Base-by-base conservation (phyloP, 2,888 invertebrate species). In the Synergus itoensis region DNA sequence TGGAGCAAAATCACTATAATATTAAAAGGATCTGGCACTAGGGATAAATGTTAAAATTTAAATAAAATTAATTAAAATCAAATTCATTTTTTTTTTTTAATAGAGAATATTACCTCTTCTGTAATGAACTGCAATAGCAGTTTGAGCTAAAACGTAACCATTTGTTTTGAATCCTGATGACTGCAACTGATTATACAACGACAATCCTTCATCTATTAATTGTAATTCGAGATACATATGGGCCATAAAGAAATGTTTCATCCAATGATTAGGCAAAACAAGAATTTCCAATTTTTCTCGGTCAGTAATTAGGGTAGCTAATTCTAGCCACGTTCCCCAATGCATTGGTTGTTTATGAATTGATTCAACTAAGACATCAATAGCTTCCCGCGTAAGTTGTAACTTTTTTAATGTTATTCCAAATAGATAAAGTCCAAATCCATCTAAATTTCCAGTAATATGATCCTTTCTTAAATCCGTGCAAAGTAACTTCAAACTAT, bases 311-410 rank as follows among this genome's bases (percentile, higher is more conserved):
- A 99, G 93, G 11, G 96, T 95, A 0, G 98, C 96, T 16, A 99
- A 93, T 91, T 99, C 99, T 53, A 97, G 94, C 98, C 99, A 99
- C 0, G 99, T 97, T 63, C 98, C 96, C 99, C 99, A 99, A 81
- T 98, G 94, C 88, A 97, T 95, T 0, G 98, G 98, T 78, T 96
- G 95, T 63, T 94, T 93, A 80, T 95, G 94, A 14, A 98, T 94
- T 0, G 98, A 95, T 88, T 97, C 95, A 28, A 96, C 94, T 63
- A 99, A 94, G 73, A 96, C 94, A 84, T 96, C 95, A 40, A 96
- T 94, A 0, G 99, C 98, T 87, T 96, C 95, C 82, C 94, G 94
- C 75, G 95, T 93, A 16, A 99, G 93, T 88, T 98, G 97, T 77
- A 99, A 92, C 89, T 98, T 97, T 88, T 97, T 97, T 73, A 99